These are phyloP conservation scores for Heteropelma amictum DNA, from an alignment of 2,888 invertebrate genomes.

Conservation along the genomic window DNA sequence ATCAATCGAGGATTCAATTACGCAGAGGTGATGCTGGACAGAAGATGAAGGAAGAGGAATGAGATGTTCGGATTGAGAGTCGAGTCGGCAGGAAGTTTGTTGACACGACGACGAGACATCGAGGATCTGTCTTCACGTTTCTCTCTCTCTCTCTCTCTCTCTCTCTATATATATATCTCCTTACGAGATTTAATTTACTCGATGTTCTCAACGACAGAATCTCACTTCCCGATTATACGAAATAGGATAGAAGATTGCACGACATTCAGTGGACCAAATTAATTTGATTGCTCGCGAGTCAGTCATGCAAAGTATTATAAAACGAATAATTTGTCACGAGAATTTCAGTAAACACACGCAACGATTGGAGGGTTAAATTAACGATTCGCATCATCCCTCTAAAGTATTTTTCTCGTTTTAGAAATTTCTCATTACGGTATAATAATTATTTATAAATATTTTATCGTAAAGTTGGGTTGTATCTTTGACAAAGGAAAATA, in stretches of 20 bases:
- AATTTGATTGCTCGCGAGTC: conserved; percentile 40
- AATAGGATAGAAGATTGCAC: conserved; percentile 37
- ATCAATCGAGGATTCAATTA: conserved; percentile 50
- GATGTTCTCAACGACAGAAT: conserved; percentile 24
- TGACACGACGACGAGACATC: conserved; percentile 44
- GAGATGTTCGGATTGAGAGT: conserved; percentile 29
- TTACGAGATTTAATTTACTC: conserved; percentile 35
- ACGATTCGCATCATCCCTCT: no score
- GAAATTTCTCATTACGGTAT: not conserved
- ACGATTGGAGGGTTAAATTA: not conserved
- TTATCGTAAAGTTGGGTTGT: not conserved
- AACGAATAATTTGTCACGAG: conserved; percentile 1
- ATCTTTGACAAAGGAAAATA: not conserved
- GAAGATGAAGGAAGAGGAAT: not conserved
- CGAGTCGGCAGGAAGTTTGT: conserved; percentile 39
- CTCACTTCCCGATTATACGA: conserved; percentile 34
- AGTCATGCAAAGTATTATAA: not conserved
- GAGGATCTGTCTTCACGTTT: not conserved
- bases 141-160: not conserved
- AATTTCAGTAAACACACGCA: not conserved
- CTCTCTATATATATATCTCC: not conserved
- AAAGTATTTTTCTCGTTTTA: not conserved
- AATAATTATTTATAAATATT: no score
- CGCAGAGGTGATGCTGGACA: conserved; percentile 12
- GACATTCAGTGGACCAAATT: conserved; percentile 22